These are phyloP conservation scores for Genyomyrus donnyi DNA, from an alignment of 2,113 vertebrate species.

Conservation along the genomic window DNA sequence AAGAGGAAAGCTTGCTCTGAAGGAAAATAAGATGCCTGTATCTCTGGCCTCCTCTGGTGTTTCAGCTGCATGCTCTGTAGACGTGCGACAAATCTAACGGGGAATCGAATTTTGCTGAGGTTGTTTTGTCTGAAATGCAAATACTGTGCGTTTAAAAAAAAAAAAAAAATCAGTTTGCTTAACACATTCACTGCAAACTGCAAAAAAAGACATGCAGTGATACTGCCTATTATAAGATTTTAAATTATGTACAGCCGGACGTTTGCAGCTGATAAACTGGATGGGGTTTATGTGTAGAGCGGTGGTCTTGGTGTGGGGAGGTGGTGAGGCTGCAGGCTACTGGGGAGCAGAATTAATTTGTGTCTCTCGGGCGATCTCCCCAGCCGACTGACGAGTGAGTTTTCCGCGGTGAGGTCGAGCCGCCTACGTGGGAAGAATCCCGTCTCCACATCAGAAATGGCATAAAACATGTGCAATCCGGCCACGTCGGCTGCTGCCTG, in stretches of 20 bases:
- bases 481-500: conserved; percentile 12
- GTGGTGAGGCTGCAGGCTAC: background rate
- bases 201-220: background rate
- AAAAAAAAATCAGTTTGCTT: background rate
- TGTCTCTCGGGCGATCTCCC: background rate
- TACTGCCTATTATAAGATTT: background rate
- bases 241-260: background rate
- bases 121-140: background rate
- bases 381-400: background rate
- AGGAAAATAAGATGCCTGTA: background rate
- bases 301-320: background rate
- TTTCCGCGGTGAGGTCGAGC: conserved; percentile 9
- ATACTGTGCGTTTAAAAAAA: background rate
- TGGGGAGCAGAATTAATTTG: background rate
- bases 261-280: background rate
- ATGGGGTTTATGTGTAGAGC: background rate
- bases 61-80: background rate
- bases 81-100: background rate
- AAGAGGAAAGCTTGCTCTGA: background rate
- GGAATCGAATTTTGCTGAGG: background rate
- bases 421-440: conserved; percentile 16
- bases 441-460: background rate
- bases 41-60: background rate
- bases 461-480: conserved; percentile 20
- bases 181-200: background rate